phyloP scores from a whole-genome alignment of 2,113 vertebrate genomes.

The Psettodes erumei region DNA sequence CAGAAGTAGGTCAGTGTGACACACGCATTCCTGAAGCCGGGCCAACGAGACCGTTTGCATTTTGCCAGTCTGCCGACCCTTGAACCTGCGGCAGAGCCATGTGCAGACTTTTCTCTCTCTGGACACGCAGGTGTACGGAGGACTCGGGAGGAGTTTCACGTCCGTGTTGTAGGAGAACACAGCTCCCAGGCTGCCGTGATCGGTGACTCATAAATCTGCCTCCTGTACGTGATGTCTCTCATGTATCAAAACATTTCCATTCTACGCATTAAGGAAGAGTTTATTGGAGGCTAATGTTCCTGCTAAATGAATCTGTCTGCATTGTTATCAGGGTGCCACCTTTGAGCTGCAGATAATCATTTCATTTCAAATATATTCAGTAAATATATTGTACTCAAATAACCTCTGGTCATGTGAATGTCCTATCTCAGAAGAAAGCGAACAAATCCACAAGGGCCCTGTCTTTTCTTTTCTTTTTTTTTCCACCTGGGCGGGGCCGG shows the following conservation, averaged over 20 bases:
- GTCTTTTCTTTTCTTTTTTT: conserved; percentile 1
- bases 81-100: conserved; percentile 28
- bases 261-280: too few species aligned
- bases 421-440: conserved; percentile 23
- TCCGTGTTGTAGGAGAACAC: not conserved
- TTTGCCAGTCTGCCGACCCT: conserved; percentile 56
- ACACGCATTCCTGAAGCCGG: conserved; percentile 47
- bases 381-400: too few species aligned
- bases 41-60: conserved; percentile 50
- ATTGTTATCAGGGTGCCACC: too few species aligned
- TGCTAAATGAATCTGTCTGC: not conserved
- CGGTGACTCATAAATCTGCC: not conserved
- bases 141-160: not conserved
- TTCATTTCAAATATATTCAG: too few species aligned
- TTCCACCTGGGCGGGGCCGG: not conserved
- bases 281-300: not conserved
- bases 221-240: not conserved
- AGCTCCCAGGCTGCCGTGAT: not conserved
- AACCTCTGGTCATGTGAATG: conserved; percentile 7
- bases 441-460: not conserved
- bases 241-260: not conserved
- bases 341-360: not conserved
- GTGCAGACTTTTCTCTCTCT: not conserved
- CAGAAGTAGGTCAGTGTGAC: conserved; percentile 66
- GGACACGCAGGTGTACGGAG: not conserved